Conservation (phyloP, 35 echinoderm and acorn worm genomes). For the Acanthaster planci region DNA sequence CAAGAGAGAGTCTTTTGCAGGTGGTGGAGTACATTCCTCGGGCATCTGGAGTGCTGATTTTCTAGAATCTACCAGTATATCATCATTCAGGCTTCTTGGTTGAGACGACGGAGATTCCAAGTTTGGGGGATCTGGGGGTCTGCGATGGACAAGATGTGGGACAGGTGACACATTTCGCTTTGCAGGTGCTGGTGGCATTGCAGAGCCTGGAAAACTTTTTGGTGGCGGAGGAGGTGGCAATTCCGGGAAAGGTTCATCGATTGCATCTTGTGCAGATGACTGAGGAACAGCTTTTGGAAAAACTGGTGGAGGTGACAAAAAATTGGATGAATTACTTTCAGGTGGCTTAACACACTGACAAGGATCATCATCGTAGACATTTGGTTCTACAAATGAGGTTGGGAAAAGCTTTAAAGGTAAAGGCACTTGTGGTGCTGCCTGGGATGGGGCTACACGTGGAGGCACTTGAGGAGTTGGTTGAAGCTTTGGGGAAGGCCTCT, state of each 20-base stretch:
- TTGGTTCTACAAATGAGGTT: neutral
- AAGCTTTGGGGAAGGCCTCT: neutral
- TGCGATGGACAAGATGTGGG: too few species aligned
- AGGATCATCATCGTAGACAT: too few species aligned
- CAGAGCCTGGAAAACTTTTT: neutral
- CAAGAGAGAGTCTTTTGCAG: too few species aligned
- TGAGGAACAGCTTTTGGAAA: neutral
- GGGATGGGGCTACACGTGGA: neutral
- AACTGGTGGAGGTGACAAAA: neutral
- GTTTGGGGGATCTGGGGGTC: too few species aligned
- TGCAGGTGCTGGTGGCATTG: neutral
- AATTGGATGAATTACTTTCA: too few species aligned
- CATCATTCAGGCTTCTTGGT: too few species aligned
- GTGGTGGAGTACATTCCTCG: too few species aligned
- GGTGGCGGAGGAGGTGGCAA: conserved; percentile 38
- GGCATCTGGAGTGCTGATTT: too few species aligned
- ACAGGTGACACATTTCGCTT: too few species aligned
- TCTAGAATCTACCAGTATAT: too few species aligned
- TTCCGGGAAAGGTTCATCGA: neutral
- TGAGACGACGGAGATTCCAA: too few species aligned
- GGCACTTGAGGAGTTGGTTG: neutral
- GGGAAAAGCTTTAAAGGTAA: neutral
- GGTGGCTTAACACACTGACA: neutral
- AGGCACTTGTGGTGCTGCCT: neutral
- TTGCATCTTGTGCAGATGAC: neutral